Base-by-base conservation (phyloP, 2,797 vertebrate genomes). In the Momotus momota region DNA sequence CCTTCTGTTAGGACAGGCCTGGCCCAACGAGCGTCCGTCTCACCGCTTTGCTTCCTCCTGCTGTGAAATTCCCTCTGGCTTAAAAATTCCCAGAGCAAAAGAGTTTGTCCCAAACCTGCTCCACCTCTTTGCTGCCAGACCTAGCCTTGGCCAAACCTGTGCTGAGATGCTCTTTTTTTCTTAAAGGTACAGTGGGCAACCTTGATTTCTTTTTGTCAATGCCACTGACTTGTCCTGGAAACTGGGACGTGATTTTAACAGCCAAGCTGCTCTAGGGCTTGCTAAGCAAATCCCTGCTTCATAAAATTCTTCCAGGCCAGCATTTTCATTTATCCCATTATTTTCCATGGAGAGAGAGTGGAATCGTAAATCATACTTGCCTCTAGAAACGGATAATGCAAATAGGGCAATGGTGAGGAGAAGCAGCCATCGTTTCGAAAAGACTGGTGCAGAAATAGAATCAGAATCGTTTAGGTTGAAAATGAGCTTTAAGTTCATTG, bases 21-120 rank as follows among this genome's bases (percentile, higher is more conserved):
- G 35, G 16, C 45, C 45, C 45, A 45, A 16, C 23, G 14, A n/a
- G 48, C 27, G 61, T 67, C 14, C 4, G 6, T 49, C 41, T 52
- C 55, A 46, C 14, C 0, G 2, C 29, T 74, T 66, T 5, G 8
- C 22, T 81, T 84, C 21, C 58, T 78, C 54, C n/a, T 0, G 0
- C 58, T 46, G 54, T 35, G 57, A 86, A 94, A 72, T 83, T 77
- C 90, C 79, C 69, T 65, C 61, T 65, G 62, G 65, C 33, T 73
- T 58, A 83, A 86, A 86, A 93, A 78, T 46, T 65, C 72, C 61
- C 77, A 60, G 46, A 85, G 62, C 14, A 48, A n/a, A 70, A 60
- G 26, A 27, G 31, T 73, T 65, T 60, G 27, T 71, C 52, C 57
- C 71, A 46, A 3, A 33, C 60, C 84, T 55, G 58, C 58, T 71